These are phyloP conservation scores for Maylandia zebra DNA, from an alignment of 2,113 vertebrate genomes.

Conservation along the genomic window DNA sequence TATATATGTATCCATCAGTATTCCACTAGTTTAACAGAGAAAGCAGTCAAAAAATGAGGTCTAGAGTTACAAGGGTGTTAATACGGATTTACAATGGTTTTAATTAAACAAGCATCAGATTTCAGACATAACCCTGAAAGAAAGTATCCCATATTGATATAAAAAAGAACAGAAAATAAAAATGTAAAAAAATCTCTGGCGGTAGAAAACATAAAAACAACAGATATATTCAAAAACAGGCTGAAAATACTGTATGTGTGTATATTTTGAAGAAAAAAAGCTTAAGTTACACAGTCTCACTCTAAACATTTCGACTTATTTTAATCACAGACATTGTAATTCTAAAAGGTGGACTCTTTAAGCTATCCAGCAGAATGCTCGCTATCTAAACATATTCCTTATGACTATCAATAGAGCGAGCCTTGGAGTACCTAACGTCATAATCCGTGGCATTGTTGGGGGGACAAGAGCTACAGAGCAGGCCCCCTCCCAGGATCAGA, in stretches of 20 bases:
- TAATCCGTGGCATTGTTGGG: conserved; percentile 26
- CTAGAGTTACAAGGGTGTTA: neutral
- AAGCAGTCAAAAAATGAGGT: neutral
- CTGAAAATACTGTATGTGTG: neutral
- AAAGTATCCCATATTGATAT: neutral
- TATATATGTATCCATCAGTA: neutral
- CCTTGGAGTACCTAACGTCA: conserved; percentile 53
- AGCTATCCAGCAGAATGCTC: neutral
- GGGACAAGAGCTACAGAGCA: conserved; percentile 76
- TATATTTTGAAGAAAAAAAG: neutral
- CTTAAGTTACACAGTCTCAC: neutral
- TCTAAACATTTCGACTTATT: neutral
- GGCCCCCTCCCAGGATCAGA: conserved; percentile 72
- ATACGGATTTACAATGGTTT: neutral
- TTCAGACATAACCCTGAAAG: neutral
- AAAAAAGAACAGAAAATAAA: neutral
- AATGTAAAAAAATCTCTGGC: neutral
- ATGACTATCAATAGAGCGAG: conserved; percentile 18
- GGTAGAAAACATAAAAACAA: neutral
- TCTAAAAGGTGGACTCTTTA: neutral
- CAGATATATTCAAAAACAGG: neutral
- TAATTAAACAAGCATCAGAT: neutral
- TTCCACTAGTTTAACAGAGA: neutral
- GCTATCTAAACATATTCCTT: conserved; percentile 50
- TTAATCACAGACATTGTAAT: neutral